These are phyloP conservation scores for Drosophila tani DNA, from an alignment of 1,140 invertebrate species.

Conservation along the genomic window DNA sequence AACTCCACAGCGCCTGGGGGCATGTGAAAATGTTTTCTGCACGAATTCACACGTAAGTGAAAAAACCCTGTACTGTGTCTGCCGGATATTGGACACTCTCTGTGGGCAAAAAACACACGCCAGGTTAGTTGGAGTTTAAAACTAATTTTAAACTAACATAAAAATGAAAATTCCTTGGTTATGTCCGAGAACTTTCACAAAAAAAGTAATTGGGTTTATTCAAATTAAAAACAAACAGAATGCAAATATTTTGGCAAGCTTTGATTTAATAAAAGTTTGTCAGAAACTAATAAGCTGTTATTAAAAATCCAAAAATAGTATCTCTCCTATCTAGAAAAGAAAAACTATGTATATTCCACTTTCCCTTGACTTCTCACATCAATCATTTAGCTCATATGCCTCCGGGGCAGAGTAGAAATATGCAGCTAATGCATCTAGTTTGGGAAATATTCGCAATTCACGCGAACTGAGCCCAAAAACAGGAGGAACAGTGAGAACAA, in stretches of 20 bases:
- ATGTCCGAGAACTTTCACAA: background rate
- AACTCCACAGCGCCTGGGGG: slow-evolving; percentile 18
- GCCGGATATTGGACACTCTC: slow-evolving; percentile 37
- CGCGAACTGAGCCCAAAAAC: slow-evolving; percentile 43
- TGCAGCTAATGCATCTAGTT: slow-evolving; percentile 51
- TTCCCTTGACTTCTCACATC: background rate
- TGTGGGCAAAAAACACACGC: background rate
- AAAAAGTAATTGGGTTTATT: slow-evolving; percentile 1
- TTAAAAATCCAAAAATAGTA: too few relatives aligned
- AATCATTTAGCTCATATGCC: slow-evolving; percentile 22
- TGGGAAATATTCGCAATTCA: slow-evolving; percentile 58
- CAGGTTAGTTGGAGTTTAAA: background rate
- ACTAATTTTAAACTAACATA: background rate
- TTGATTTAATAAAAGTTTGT: background rate
- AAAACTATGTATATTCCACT: background rate
- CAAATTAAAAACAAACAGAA: slow-evolving; percentile 16
- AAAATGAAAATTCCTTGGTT: background rate
- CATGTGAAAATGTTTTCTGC: slow-evolving; percentile 42
- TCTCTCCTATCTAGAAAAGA: background rate
- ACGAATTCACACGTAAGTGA: slow-evolving; percentile 26
- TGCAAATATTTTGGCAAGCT: slow-evolving; percentile 23
- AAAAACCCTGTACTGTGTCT: background rate
- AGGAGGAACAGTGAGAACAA: slow-evolving; percentile 37
- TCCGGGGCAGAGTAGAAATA: slow-evolving; percentile 40
- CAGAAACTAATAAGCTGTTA: background rate